Base-by-base conservation (phyloP, 2,113 vertebrate species). In the Eptatretus burgeri region DNA sequence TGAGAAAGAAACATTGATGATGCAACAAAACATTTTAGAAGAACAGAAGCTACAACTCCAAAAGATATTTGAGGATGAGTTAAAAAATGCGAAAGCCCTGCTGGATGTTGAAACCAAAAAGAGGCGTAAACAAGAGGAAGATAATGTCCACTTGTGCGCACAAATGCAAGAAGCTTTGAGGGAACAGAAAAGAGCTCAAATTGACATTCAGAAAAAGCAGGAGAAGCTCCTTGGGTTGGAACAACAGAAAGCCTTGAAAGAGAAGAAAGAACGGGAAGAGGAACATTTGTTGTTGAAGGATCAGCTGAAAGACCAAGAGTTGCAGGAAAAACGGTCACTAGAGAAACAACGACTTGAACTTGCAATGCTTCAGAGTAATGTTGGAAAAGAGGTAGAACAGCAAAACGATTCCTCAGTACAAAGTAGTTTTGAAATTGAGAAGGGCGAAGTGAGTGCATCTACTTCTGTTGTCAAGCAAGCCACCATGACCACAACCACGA, bases 101-200 rank as follows among this genome's bases (percentile, higher is more conserved):
- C 56, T 60, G 10, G 20, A 17, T n/a, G 56, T 20, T 20, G 56
- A 60, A 13, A 60, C 56, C 10, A n/a, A 20, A 20, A n/a, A 60
- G 56, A 60, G 56, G 20, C n/a, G 56, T n/a, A n/a, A 60, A 20
- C 56, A 60, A 20, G 56, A 60, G 56, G 56, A 60, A 60, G 56
- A 60, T n/a, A 60, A 60, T 20, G 20, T n/a, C 10, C n/a, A 60
- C 20, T 20, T 60, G 56, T 20, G 56, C 20, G 56, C 56, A 20
- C 56, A 60, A 12, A 60, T 60, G n/a, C n/a, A 60, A 20, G 56
- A 60, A 20, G 56, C n/a, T 20, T 17, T 60, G 56, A 60, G 56
- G 20, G 20, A 13, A 20, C 56, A 12, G 56, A 60, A 20, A 20
- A 60, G 20, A 20, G 20, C n/a, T 60, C n/a, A 60, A 11, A 12